Evolutionary conservation across 1,140 invertebrate genomes (phyloP).

Genomic region (Heliconius hermathena): DNA sequence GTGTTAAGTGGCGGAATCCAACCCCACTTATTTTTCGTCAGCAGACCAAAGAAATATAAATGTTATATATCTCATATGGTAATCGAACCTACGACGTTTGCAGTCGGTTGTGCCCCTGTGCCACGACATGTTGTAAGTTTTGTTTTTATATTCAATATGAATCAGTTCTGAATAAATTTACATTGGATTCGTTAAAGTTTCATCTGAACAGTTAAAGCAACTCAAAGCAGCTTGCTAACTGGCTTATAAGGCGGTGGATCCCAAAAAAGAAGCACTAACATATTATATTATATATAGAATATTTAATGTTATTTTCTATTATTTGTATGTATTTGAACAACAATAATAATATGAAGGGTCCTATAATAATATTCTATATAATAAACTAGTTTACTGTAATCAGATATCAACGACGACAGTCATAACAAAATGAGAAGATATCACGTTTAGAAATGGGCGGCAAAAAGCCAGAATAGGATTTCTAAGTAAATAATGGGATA

Average conservation of each 20-base stretch:
- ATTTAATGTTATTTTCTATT: too few species aligned
- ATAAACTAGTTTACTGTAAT: constrained; percentile 65
- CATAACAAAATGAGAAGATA: constrained; percentile 73
- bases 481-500: constrained; percentile 19
- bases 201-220: background rate
- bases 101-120: too few species aligned
- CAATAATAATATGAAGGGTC: background rate
- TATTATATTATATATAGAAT: too few species aligned
- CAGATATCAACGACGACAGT: constrained; percentile 62
- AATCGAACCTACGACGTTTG: too few species aligned
- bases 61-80: too few species aligned
- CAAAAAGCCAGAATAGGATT: background rate
- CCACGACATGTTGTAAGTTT: too few species aligned
- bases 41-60: too few species aligned
- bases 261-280: background rate
- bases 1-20: too few species aligned
- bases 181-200: background rate
- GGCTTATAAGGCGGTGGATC: background rate
- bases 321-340: background rate
- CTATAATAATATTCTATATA: constrained; percentile 57
- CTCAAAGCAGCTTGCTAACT: background rate
- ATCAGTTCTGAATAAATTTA: background rate
- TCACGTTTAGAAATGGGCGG: constrained; percentile 51
- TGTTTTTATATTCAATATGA: background rate
- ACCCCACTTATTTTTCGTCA: too few species aligned